These are phyloP conservation scores for Rattus norvegicus DNA, from an alignment of 2,113 vertebrate genomes.

Conservation along the genomic window DNA sequence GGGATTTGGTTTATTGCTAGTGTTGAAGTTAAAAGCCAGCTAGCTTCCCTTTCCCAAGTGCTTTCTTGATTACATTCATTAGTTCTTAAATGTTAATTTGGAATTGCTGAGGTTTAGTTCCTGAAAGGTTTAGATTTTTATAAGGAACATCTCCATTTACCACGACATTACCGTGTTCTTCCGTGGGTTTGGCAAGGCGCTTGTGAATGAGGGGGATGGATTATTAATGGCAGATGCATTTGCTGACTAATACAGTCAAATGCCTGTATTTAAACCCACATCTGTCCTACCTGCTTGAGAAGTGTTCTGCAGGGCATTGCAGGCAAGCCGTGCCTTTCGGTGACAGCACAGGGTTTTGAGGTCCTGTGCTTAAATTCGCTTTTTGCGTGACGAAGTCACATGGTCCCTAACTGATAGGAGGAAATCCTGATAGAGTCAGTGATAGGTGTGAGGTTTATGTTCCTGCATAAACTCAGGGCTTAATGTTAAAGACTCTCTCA, in stretches of 20 bases:
- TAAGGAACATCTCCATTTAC: conserved; percentile 32
- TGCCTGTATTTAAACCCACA: neutral
- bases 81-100: conserved; percentile 71
- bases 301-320: neutral
- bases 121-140: conserved; percentile 58
- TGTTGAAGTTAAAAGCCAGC: conserved; percentile 38
- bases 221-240: conserved; percentile 37
- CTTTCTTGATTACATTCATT: conserved; percentile 65
- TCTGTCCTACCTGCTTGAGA: conserved; percentile 1
- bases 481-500: neutral
- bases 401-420: neutral
- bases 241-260: neutral
- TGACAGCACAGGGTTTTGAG: neutral
- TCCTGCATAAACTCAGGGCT: neutral
- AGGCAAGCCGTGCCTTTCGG: conserved; percentile 21
- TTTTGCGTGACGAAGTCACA: neutral
- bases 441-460: neutral
- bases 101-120: conserved; percentile 55
- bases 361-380: neutral
- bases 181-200: neutral
- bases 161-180: neutral
- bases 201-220: conserved; percentile 47
- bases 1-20: conserved; percentile 46
- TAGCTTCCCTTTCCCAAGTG: neutral
- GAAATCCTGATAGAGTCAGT: neutral